Evolutionary conservation across 2,888 invertebrate genomes (phyloP).

Genomic region (Unio delphinus): DNA sequence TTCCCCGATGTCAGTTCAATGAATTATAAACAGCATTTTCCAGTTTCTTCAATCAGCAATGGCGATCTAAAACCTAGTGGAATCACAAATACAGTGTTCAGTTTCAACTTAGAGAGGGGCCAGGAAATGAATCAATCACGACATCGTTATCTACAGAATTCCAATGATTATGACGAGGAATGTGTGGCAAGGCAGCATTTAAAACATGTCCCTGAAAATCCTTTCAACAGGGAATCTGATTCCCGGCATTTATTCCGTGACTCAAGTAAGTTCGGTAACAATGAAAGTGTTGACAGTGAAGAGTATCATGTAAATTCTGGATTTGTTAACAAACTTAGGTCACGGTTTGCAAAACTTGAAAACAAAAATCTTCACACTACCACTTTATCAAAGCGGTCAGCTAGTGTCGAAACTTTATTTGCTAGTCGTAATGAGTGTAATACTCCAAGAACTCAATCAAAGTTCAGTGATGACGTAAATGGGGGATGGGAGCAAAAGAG

Average conservation of each 20-base stretch:
- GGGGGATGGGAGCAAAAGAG: no score
- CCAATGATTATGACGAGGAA: neutral
- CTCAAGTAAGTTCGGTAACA: conserved; percentile 5
- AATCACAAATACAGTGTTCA: conserved; percentile 5
- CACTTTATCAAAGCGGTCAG: conserved; percentile 40
- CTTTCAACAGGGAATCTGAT: conserved; percentile 28
- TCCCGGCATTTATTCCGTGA: conserved; percentile 4
- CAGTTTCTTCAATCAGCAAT: neutral
- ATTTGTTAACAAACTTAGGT: conserved; percentile 64
- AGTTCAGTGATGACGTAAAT: neutral
- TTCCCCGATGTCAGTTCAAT: no score
- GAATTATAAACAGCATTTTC: no score
- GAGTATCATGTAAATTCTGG: conserved; percentile 65
- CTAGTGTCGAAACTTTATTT: conserved; percentile 56
- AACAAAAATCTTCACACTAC: conserved; percentile 20
- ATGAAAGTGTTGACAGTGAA: conserved; percentile 33
- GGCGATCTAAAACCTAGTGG: conserved; percentile 1
- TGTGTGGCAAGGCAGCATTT: conserved; percentile 26
- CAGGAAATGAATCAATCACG: no score
- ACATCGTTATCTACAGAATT: no score
- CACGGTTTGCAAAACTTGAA: conserved; percentile 49
- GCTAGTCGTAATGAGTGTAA: conserved; percentile 9
- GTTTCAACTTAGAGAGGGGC: conserved; percentile 1
- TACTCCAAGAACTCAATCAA: conserved; percentile 1
- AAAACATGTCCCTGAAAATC: conserved; percentile 40